phyloP scores from a whole-genome alignment of 2,113 vertebrate genomes.

The Paracanthobrama guichenoti region DNA sequence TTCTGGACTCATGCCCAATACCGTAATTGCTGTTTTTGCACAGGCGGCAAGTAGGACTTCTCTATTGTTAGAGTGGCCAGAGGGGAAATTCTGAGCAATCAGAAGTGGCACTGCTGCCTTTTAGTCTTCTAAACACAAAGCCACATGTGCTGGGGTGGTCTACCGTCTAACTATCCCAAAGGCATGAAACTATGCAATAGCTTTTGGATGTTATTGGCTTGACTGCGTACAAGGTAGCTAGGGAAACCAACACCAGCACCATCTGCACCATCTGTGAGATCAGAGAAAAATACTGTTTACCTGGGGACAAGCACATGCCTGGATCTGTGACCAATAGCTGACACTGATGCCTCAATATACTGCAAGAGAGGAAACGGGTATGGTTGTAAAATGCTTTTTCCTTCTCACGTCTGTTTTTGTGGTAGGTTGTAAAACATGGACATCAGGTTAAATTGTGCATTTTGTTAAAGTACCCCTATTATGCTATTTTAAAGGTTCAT shows the following conservation, averaged over 20 bases:
- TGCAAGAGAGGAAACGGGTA: not conserved
- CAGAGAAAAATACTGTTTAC: slow-evolving; percentile 29
- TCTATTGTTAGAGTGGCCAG: slow-evolving; percentile 53
- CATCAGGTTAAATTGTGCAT: not conserved
- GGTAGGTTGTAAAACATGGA: not conserved
- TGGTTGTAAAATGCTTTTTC: not conserved
- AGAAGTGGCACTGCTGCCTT: slow-evolving; percentile 39
- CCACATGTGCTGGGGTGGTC: slow-evolving; percentile 5
- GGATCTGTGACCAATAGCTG: slow-evolving; percentile 28
- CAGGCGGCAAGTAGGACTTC: slow-evolving; percentile 35
- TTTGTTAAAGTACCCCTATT: too few relatives aligned
- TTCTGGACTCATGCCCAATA: slow-evolving; percentile 47
- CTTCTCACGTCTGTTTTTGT: not conserved
- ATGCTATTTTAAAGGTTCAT: too few relatives aligned
- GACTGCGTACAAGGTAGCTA: slow-evolving; percentile 14
- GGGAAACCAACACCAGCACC: slow-evolving; percentile 18
- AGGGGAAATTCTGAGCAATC: slow-evolving; percentile 33
- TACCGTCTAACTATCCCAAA: slow-evolving; percentile 36
- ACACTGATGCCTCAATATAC: slow-evolving; percentile 5
- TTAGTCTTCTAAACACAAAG: slow-evolving; percentile 3
- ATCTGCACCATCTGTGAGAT: slow-evolving; percentile 36
- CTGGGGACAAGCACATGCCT: slow-evolving; percentile 19
- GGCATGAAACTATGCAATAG: slow-evolving; percentile 7
- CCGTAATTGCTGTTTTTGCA: slow-evolving; percentile 57
- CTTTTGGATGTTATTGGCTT: slow-evolving; percentile 25